Percentiles rank a stretch among this genome's conserved stretches.
These are phyloP conservation scores for Probosciger aterrimus DNA, from an alignment of 2,113 vertebrate genomes.

Conservation along the genomic window DNA sequence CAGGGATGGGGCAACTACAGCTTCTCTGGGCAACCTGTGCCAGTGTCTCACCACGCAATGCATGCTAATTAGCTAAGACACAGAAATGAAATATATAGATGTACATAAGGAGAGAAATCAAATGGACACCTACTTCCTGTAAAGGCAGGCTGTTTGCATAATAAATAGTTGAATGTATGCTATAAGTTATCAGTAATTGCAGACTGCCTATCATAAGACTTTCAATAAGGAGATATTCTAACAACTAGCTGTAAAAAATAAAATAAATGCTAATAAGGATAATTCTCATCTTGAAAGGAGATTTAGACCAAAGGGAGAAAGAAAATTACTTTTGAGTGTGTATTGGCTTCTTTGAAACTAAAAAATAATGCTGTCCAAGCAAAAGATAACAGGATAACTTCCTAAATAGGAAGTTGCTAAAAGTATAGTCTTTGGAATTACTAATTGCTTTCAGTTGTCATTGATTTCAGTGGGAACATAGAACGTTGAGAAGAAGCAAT, in stretches of 20 bases:
- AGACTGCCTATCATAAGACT: neutral
- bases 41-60: too few relatives aligned
- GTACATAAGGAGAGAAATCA: slow-evolving; percentile 4
- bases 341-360: neutral
- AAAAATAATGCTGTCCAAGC: neutral
- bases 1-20: too few relatives aligned
- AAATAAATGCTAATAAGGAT: neutral
- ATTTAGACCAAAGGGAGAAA: neutral
- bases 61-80: neutral
- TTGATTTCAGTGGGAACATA: neutral
- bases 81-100: slow-evolving; percentile 12
- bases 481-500: neutral
- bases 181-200: slow-evolving; percentile 51
- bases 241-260: neutral
- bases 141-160: slow-evolving; percentile 32
- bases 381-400: neutral
- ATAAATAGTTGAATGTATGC: slow-evolving; percentile 47
- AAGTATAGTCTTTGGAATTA: neutral
- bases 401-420: neutral
- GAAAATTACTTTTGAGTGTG: neutral
- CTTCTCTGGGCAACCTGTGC: too few relatives aligned
- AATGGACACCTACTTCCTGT: neutral
- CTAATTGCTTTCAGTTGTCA: neutral
- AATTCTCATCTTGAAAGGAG: neutral
- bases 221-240: neutral